These are phyloP conservation scores for Machaerirhynchus nigripectus DNA, from an alignment of 2,113 vertebrate species.

Conservation along the genomic window DNA sequence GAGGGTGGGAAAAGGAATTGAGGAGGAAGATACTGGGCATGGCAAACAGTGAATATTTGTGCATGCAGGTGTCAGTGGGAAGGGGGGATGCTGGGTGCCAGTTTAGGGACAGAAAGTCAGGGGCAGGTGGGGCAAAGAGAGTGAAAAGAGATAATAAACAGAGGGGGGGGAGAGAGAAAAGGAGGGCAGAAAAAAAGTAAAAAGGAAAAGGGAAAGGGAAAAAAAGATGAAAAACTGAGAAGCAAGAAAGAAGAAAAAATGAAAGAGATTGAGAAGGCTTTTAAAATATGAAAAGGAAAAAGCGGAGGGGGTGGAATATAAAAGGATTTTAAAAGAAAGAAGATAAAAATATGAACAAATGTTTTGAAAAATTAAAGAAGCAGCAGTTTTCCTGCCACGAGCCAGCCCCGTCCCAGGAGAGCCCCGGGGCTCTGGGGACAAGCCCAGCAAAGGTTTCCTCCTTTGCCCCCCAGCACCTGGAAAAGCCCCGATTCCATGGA, in stretches of 20 bases:
- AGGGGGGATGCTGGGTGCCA: background rate
- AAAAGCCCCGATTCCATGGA: fast-evolving
- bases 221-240: background rate
- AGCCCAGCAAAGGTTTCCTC: background rate
- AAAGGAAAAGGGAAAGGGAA: background rate
- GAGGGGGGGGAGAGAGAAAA: fast-evolving
- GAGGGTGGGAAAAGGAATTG: background rate
- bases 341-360: too few relatives aligned
- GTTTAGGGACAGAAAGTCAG: background rate
- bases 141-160: background rate
- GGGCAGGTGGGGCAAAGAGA: background rate
- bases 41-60: background rate
- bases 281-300: too few relatives aligned
- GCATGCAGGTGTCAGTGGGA: background rate
- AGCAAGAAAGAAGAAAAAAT: background rate
- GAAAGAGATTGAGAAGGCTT: background rate
- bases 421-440: background rate
- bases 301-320: fast-evolving
- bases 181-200: background rate
- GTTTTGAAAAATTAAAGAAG: fast-evolving
- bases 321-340: fast-evolving
- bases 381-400: background rate
- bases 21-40: background rate
- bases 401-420: background rate
- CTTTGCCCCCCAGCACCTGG: background rate